Percentiles rank a stretch among this genome's conserved stretches.
These are phyloP conservation scores for Hypomecis punctinalis DNA, from an alignment of 2,888 invertebrate species.

Conservation along the genomic window DNA sequence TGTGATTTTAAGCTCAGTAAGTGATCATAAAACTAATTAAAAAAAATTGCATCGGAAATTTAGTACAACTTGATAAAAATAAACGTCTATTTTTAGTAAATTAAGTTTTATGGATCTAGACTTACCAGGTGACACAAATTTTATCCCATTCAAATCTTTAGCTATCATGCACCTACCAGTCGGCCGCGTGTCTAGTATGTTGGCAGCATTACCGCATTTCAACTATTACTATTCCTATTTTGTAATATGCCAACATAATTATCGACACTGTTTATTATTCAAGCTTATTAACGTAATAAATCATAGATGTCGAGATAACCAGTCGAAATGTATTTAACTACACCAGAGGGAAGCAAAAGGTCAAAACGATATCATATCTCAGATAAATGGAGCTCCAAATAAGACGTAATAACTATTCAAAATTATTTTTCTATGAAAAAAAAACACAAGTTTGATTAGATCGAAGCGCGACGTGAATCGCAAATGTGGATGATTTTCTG, in stretches of 20 bases:
- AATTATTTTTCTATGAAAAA: not conserved
- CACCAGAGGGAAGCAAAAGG: conserved; percentile 3
- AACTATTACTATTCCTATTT: no score
- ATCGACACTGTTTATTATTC: not conserved
- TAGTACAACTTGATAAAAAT: no score
- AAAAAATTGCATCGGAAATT: no score
- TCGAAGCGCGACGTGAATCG: conserved; percentile 20
- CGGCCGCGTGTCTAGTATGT: no score
- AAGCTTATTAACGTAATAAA: not conserved
- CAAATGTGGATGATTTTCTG: conserved; percentile 18
- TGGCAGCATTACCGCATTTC: no score
- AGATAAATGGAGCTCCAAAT: conserved; percentile 5
- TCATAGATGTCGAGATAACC: not conserved
- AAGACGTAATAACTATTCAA: not conserved
- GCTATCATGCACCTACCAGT: no score
- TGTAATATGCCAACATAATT: not conserved
- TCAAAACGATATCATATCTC: conserved; percentile 1
- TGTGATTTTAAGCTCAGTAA: no score
- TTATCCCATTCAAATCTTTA: no score
- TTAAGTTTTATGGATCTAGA: no score
- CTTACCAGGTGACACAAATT: no score
- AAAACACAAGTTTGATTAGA: conserved; percentile 19
- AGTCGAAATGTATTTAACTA: not conserved
- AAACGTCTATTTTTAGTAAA: no score
- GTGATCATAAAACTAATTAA: no score